Evolutionary conservation across 2,888 invertebrate genomes (phyloP).

Genomic region (Amphimallon solstitiale): DNA sequence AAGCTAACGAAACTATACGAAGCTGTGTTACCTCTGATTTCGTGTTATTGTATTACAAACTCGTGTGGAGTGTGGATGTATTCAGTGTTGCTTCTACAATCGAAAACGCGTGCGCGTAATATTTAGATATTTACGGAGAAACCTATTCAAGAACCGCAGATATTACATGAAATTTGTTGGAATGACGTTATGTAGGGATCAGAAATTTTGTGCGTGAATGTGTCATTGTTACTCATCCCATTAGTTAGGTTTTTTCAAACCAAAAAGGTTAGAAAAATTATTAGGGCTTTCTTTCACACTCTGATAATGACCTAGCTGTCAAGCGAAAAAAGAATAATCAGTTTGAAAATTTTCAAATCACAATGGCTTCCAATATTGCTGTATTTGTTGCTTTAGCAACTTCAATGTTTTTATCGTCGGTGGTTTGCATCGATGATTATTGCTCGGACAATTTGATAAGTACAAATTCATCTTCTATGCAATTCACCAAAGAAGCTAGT

Average conservation of each 20-base stretch:
- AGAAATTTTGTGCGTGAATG: conserved; percentile 21
- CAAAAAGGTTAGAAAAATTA: not conserved
- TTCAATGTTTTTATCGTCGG: not conserved
- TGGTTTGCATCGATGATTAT: conserved; percentile 28
- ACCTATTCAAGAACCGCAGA: not conserved
- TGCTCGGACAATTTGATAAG: conserved; percentile 26
- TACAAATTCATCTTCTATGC: conserved; percentile 64
- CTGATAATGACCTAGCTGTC: conserved; percentile 21
- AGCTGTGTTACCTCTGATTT: not conserved
- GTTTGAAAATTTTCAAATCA: not conserved
- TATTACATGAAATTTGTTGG: not conserved
- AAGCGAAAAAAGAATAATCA: too few species aligned
- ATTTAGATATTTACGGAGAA: not conserved
- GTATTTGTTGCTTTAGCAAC: not conserved
- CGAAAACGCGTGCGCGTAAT: conserved; percentile 19
- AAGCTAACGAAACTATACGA: conserved; percentile 8
- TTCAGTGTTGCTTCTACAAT: not conserved
- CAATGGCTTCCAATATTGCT: conserved; percentile 28
- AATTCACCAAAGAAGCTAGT: conserved; percentile 79
- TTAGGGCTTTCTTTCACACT: not conserved
- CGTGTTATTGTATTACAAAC: conserved; percentile 14
- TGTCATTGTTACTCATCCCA: not conserved
- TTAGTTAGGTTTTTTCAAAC: too few species aligned
- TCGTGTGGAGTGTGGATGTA: not conserved
- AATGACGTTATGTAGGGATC: conserved; percentile 11